These are phyloP conservation scores for Cyanocitta stelleri DNA, from an alignment of 2,113 vertebrate species.

Conservation along the genomic window DNA sequence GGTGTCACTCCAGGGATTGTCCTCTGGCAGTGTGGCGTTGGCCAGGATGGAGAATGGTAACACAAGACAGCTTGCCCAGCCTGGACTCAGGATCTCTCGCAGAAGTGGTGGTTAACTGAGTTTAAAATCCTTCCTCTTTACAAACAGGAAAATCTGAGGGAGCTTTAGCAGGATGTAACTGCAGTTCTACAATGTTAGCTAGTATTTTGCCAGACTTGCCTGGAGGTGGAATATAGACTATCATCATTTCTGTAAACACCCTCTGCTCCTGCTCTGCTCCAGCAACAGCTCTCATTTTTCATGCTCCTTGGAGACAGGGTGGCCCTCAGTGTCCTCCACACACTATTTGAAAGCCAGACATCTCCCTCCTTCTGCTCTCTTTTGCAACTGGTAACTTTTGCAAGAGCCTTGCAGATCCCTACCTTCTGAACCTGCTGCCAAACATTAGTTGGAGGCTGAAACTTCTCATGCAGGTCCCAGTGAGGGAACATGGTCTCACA, in stretches of 20 bases:
- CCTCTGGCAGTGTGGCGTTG: neutral
- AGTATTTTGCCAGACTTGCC: neutral
- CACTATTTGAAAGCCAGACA: neutral
- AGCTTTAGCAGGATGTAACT: neutral
- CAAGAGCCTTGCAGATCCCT: neutral
- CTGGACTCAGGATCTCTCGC: neutral
- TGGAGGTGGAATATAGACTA: neutral
- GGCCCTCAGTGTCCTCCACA: neutral
- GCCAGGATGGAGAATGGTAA: neutral
- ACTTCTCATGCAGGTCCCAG: neutral
- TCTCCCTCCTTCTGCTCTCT: neutral
- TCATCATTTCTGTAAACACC: fast-evolving
- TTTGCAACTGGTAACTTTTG: neutral
- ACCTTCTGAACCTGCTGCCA: neutral
- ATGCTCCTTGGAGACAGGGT: neutral
- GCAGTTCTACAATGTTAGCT: neutral
- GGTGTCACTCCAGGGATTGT: neutral
- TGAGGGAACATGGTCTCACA: neutral
- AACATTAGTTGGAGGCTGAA: neutral
- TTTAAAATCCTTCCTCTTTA: neutral
- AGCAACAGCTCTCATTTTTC: neutral
- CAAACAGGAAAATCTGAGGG: neutral
- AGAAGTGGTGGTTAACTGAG: neutral
- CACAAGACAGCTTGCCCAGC: neutral
- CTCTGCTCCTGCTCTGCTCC: neutral